These are phyloP conservation scores for Melinaea menophilus DNA, from an alignment of 2,888 invertebrate species.

Conservation along the genomic window DNA sequence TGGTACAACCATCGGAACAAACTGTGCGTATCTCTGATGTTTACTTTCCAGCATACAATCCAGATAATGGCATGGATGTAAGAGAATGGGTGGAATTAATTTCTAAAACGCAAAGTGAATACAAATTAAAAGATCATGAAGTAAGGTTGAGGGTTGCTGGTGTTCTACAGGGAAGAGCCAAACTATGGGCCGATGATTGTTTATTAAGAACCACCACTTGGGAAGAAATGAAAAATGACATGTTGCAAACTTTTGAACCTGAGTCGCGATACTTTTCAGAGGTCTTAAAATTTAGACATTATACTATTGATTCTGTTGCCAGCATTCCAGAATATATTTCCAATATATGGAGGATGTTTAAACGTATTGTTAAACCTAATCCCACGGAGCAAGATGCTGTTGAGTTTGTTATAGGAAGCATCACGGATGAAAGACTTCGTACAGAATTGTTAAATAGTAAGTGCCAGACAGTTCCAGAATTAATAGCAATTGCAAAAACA, in stretches of 20 bases:
- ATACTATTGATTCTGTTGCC: conserved; percentile 13
- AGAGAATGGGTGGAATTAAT: conserved; percentile 22
- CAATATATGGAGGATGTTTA: conserved; percentile 22
- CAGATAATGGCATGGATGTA: conserved; percentile 17
- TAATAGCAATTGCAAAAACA: background rate
- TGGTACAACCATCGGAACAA: background rate
- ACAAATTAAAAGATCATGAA: conserved; percentile 19
- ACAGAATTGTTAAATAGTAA: background rate
- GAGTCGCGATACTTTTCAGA: conserved; percentile 27
- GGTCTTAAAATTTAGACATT: conserved; percentile 15
- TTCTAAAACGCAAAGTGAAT: conserved; percentile 18
- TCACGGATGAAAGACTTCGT: background rate
- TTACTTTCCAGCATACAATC: background rate
- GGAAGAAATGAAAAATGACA: no score
- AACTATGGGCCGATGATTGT: conserved; percentile 23
- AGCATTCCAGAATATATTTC: conserved; percentile 19
- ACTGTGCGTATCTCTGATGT: no score
- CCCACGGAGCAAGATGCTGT: conserved; percentile 4
- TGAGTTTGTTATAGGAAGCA: background rate
- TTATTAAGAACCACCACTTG: conserved; percentile 8
- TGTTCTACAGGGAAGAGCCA: conserved; percentile 17
- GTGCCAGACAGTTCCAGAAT: background rate
- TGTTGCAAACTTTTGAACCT: conserved; percentile 10
- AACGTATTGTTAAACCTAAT: conserved; percentile 21
- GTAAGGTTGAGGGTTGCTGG: conserved; percentile 21